Percentiles rank a stretch among this genome's conserved stretches.
Conservation (phyloP, 2,113 vertebrate species). For the Bufo gargarizans region DNA sequence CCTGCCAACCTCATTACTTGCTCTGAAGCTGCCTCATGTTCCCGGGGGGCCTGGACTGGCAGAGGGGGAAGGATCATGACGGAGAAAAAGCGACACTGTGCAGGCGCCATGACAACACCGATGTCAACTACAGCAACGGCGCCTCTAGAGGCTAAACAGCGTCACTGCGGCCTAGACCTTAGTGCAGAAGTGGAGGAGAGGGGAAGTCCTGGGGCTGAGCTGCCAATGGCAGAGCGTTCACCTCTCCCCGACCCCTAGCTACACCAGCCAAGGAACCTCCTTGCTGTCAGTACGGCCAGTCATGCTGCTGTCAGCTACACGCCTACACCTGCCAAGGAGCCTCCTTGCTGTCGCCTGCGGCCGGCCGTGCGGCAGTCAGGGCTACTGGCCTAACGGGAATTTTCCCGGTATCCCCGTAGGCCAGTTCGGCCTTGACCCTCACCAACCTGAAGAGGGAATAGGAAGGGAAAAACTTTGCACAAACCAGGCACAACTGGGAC, state of each 20-base stretch:
- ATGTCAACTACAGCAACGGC: constrained; percentile 42
- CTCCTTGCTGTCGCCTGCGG: too few relatives aligned
- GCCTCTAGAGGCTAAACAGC: constrained; percentile 61
- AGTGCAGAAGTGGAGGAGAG: constrained; percentile 36
- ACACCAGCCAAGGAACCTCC: too few relatives aligned
- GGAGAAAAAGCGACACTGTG: constrained; percentile 69
- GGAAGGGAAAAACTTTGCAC: too few relatives aligned
- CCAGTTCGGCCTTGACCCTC: too few relatives aligned
- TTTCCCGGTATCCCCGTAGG: too few relatives aligned
- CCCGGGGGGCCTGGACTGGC: constrained; percentile 45
- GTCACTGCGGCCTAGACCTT: constrained; percentile 34
- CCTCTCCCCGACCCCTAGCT: not conserved
- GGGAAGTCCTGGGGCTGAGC: constrained; percentile 50
- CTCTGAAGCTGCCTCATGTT: constrained; percentile 53
- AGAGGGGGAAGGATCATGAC: constrained; percentile 61
- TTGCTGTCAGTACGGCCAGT: too few relatives aligned
- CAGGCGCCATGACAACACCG: constrained; percentile 71
- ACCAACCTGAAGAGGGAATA: too few relatives aligned
- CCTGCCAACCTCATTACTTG: constrained; percentile 59
- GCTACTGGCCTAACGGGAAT: too few relatives aligned
- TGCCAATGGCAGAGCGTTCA: not conserved
- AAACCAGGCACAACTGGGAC: too few relatives aligned
- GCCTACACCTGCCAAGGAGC: too few relatives aligned
- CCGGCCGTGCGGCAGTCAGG: too few relatives aligned
- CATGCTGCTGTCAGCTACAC: too few relatives aligned